Evolutionary conservation across 2,113 vertebrate genomes (phyloP), one percentile per base, ranked within the genome.

Genomic region (Lichenostomus cassidix): DNA sequence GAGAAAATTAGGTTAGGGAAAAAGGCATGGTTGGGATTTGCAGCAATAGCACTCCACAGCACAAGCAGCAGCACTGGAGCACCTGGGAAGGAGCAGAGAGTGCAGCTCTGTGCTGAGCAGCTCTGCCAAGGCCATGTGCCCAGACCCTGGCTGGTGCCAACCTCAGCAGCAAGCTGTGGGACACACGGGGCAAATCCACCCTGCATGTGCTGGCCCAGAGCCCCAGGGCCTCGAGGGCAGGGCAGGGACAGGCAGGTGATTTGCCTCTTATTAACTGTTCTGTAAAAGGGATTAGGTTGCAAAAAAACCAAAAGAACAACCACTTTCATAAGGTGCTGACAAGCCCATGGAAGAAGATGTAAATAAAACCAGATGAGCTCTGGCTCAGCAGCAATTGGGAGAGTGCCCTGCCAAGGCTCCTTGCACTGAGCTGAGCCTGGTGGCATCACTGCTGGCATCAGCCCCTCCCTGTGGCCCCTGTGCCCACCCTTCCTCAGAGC

Each of bases 81-180:
- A 28, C 3, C 5, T 1, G 0, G 15, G 14, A 42, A 35, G 52
- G n/a, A 46, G 69, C 63, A 14, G 37, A 1, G 2, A 4, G 24
- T 5, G 24, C 41, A 73, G n/a, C 19, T 29, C 27, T 15, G 9
- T 10, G 64, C 69, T 37, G 65, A 44, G 27, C 63, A 37, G 6
- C 44, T 20, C 44, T 46, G 44, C 44, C 44, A 50, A 33, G 22
- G 16, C 17, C 22, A 8, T 0, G 0, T 21, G 74, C 71, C 35
- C 82, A 65, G 29, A 23, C 4, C 42, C 31, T 16, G 42, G 27
- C 56, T 56, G 20, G 20, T 10, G 3, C 20, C n/a, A 21, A 0
- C 35, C 39, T 17, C 2, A 3, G 2, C 1, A 7, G 17, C 29
- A 9, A 46, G 50, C 52, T 37, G 15, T 15, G 75, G 58, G 79